Evolutionary conservation across 2,888 invertebrate species (phyloP).

Genomic region (Aspidiotus destructor): DNA sequence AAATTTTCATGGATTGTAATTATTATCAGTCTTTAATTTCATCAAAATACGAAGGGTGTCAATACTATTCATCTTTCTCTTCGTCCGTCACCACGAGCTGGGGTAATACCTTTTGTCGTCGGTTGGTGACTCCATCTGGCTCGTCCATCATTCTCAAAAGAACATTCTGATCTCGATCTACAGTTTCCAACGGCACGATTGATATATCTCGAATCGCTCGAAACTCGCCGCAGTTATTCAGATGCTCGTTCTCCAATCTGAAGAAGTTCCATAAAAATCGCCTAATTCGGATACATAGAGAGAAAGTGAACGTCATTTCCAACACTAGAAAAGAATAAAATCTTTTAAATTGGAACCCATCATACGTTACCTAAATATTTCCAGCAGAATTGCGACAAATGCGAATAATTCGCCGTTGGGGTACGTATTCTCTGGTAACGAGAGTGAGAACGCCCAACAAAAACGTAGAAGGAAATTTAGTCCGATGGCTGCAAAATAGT

Average conservation of each 20-base stretch:
- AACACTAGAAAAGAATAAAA: constrained; percentile 6
- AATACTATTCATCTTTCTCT: too few species aligned
- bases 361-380: constrained; percentile 51
- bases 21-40: too few species aligned
- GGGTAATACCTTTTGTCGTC: constrained; percentile 39
- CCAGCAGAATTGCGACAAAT: constrained; percentile 51
- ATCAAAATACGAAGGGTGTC: too few species aligned
- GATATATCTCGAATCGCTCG: constrained; percentile 78
- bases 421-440: constrained; percentile 54
- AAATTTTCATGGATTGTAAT: too few species aligned
- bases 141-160: constrained; percentile 50
- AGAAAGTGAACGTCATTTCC: background rate
- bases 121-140: constrained; percentile 47
- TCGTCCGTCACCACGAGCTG: background rate
- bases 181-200: constrained; percentile 64
- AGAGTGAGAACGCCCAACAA: constrained; percentile 63
- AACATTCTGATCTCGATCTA: constrained; percentile 54
- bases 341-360: background rate
- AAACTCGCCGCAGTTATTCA: constrained; percentile 83
- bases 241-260: constrained; percentile 78
- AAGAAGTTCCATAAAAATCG: constrained; percentile 84
- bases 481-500: constrained; percentile 73
- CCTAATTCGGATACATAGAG: constrained; percentile 39
- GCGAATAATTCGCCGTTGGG: constrained; percentile 54
- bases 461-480: constrained; percentile 71